These are phyloP conservation scores for Sternotherus odoratus DNA, from an alignment of 2,797 vertebrate genomes.

Conservation along the genomic window DNA sequence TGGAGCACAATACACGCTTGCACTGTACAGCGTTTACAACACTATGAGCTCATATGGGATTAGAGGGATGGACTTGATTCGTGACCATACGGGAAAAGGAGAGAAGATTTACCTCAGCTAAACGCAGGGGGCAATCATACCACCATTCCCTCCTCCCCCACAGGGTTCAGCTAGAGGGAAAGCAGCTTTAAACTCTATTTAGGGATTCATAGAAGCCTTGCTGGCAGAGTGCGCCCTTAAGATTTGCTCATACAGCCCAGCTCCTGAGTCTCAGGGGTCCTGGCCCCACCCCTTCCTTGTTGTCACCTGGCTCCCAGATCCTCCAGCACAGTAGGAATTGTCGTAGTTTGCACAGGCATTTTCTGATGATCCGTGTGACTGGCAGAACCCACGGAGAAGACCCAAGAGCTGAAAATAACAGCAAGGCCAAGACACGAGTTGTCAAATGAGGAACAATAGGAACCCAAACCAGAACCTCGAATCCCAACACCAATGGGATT, in stretches of 20 bases:
- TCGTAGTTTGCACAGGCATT: accelerated
- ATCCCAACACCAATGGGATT: background rate
- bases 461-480: background rate
- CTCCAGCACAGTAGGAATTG: background rate
- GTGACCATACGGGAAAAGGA: background rate
- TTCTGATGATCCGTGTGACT: background rate
- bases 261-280: background rate
- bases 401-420: background rate
- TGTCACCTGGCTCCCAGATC: accelerated
- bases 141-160: accelerated
- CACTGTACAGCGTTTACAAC: background rate
- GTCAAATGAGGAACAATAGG: background rate
- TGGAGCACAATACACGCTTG: background rate
- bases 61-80: accelerated
- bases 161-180: accelerated
- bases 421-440: background rate
- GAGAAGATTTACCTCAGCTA: accelerated
- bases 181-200: background rate
- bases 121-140: accelerated
- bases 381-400: accelerated
- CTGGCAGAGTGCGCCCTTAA: accelerated
- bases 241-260: accelerated
- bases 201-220: accelerated
- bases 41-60: background rate
- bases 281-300: accelerated